Percentiles rank a stretch among this genome's conserved stretches.
phyloP scores from a whole-genome alignment of 2,797 vertebrate species.

The Enteromius paludinosus region DNA sequence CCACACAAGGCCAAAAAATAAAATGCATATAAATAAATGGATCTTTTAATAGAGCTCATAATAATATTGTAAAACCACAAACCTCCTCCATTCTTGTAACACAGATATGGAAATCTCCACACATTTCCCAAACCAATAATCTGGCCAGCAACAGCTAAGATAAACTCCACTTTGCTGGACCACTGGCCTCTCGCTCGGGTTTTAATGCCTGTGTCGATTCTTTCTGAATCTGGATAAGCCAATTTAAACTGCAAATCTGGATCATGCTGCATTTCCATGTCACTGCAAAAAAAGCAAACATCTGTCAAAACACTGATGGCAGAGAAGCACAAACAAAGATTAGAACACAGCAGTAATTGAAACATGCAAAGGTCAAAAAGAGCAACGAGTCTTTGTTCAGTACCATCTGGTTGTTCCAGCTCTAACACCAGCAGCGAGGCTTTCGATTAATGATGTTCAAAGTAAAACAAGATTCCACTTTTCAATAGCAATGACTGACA shows the following conservation, averaged over 20 bases:
- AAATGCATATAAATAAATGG: background rate
- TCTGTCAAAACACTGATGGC: conserved; percentile 30
- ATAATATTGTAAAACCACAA: conserved; percentile 68
- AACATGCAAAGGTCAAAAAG: conserved; percentile 33
- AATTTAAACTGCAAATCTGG: conserved; percentile 64
- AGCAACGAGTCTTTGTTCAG: conserved; percentile 15
- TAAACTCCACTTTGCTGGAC: conserved; percentile 81
- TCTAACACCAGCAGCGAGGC: background rate
- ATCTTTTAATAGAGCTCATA: background rate
- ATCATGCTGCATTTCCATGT: conserved; percentile 65
- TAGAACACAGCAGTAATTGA: conserved; percentile 8
- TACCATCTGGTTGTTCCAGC: background rate
- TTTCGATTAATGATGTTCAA: conserved; percentile 8
- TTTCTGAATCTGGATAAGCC: conserved; percentile 46
- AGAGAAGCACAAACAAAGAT: conserved; percentile 29
- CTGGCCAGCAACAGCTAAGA: conserved; percentile 82
- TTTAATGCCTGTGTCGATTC: conserved; percentile 33
- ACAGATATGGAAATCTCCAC: conserved; percentile 84
- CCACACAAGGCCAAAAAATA: background rate
- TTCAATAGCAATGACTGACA: background rate
- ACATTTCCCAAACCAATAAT: conserved; percentile 85
- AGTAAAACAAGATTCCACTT: background rate
- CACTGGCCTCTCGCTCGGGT: conserved; percentile 74
- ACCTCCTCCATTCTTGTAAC: conserved; percentile 86
- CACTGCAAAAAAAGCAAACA: conserved; percentile 45